Evolutionary conservation across 1,140 invertebrate genomes (phyloP).

Genomic region (Euwallacea fornicatus): DNA sequence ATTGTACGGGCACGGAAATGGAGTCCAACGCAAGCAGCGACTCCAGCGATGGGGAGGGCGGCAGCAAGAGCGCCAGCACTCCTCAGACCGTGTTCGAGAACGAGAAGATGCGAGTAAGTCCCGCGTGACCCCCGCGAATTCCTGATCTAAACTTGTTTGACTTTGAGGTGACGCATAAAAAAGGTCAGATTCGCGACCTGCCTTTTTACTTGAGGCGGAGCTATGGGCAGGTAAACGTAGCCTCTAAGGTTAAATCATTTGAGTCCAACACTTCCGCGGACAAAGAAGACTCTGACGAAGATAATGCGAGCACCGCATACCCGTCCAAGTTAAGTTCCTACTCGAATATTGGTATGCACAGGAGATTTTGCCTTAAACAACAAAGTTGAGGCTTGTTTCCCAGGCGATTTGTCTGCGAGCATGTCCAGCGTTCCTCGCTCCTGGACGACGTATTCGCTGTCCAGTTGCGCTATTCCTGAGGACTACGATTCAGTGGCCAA

Average conservation of each 20-base stretch:
- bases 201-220: constrained; percentile 51
- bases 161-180: constrained; percentile 58
- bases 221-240: not conserved
- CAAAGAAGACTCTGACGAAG: constrained; percentile 58
- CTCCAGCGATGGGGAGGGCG: constrained; percentile 49
- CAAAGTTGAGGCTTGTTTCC: not conserved
- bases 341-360: constrained; percentile 54
- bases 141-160: not conserved
- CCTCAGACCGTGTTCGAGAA: constrained; percentile 68
- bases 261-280: constrained; percentile 36
- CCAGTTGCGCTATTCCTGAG: constrained; percentile 53
- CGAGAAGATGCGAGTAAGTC: constrained; percentile 56
- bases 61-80: constrained; percentile 56
- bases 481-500: constrained; percentile 56
- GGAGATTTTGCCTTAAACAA: not conserved
- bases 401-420: constrained; percentile 51
- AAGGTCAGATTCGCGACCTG: constrained; percentile 54
- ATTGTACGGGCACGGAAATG: constrained; percentile 72
- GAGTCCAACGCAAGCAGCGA: constrained; percentile 54
- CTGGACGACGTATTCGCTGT: constrained; percentile 55
- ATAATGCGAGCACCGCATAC: constrained; percentile 63
- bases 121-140: too few relatives aligned
- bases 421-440: constrained; percentile 54
- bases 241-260: constrained; percentile 11
- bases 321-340: constrained; percentile 65